A percentile compares a stretch with the other conserved stretches of the same genome.
Conservation (phyloP, 1,140 invertebrate species). For the Meteorus sp. region DNA sequence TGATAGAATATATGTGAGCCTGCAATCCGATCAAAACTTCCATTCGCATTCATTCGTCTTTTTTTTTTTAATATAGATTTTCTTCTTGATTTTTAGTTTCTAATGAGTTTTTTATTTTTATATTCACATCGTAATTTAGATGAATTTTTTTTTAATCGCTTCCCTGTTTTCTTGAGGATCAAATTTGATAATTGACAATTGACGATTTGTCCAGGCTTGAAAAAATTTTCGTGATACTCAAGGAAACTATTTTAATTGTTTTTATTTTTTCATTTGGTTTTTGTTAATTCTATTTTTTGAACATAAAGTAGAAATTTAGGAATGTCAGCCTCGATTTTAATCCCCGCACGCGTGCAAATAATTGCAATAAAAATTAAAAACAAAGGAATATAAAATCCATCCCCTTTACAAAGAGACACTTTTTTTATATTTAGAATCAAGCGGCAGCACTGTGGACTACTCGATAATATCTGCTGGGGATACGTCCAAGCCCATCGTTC, state of each 20-base stretch:
- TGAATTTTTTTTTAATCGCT: neutral
- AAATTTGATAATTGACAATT: neutral
- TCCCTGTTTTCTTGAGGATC: constrained; percentile 22
- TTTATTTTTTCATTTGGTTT: constrained; percentile 10
- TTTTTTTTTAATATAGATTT: constrained; percentile 11
- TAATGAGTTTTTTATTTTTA: neutral
- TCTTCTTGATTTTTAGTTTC: constrained; percentile 2
- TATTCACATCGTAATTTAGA: neutral
- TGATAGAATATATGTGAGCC: constrained; percentile 4
- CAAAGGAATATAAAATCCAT: neutral
- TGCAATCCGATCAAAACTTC: neutral
- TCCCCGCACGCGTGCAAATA: constrained; percentile 15
- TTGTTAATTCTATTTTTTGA: no score
- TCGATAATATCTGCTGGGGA: constrained; percentile 49
- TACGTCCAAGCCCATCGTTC: constrained; percentile 50
- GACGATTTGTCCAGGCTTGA: neutral
- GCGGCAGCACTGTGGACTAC: constrained; percentile 48
- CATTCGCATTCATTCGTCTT: constrained; percentile 4
- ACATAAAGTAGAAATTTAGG: constrained; percentile 13
- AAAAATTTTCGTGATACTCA: constrained; percentile 6
- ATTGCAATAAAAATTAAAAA: constrained; percentile 17
- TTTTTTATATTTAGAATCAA: constrained; percentile 57
- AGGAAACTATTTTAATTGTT: constrained; percentile 14
- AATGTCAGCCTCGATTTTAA: constrained; percentile 17
- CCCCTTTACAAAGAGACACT: constrained; percentile 38